Base-by-base conservation (phyloP, 2,888 invertebrate species). In the Ormyrus rosae region DNA sequence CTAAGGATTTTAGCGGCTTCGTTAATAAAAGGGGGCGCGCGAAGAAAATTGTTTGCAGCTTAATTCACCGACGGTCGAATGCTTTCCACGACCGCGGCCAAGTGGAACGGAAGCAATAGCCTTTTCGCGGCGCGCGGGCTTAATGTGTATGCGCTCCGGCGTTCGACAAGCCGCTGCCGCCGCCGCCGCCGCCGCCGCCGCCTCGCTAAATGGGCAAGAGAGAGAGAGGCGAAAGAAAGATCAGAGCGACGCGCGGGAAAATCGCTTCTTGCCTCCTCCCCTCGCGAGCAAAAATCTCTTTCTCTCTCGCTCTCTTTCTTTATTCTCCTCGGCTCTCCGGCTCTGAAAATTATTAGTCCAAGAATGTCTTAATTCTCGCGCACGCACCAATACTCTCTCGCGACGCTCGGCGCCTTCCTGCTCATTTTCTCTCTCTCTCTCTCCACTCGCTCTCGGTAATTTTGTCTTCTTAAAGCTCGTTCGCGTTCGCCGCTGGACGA, bases 401-500 rank as follows among this genome's bases (percentile, higher is more conserved):
- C 55, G n/a, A 64, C 64, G 19, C 45, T 53, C 63, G 63, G 53
- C 64, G 13, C 55, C 46, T n/a, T 56, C 53, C 34, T 55, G 46
- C 73, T 55, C 19, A 64, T 56, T 73, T 55, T 64, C 46, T 13
- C 34, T 45, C 56, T 69, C 19, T 19, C 10, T 34, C 60, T 19
- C 51, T 13, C 55, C 55, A 64, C 55, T 64, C 64, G 46, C 9
- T 73, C 64, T 19, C 55, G 48, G 73, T 73, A 73, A 73, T 73
- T 64, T 73, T 46, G 56, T 48, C 64, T 73, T 73, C 55, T 64
- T 73, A 73, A 73, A 73, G 73, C 64, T 73, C 56, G 73, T 64
- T 63, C 64, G 34, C 34, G 55, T 55, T 55, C n/a, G 69, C 46
- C 45, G 67, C 9, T 67, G 7, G 11, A 68, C 34, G 55, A 68